Conservation (phyloP, 2,113 vertebrate genomes). For the Sula dactylatra region DNA sequence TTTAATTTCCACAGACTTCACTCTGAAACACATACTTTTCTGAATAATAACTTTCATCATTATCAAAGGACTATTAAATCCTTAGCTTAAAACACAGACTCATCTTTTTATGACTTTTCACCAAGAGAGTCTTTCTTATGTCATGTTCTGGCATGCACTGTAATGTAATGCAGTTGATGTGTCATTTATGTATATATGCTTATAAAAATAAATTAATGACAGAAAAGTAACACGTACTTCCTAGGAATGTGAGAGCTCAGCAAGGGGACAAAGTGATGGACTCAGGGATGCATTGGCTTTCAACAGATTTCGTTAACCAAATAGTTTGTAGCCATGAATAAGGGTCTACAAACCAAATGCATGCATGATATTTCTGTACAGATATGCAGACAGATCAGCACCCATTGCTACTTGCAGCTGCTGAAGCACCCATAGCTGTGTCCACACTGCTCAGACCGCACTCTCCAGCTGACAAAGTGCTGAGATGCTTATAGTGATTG, state of each 20-base stretch:
- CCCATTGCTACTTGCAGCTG: background rate
- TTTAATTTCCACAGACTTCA: slow-evolving; percentile 62
- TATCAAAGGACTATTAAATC: slow-evolving; percentile 24
- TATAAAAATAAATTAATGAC: background rate
- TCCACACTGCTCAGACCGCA: background rate
- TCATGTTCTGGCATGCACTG: background rate
- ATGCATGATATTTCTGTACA: background rate
- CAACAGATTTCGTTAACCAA: background rate
- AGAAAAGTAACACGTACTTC: background rate
- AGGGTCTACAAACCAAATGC: background rate
- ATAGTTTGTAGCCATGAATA: background rate
- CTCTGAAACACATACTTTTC: slow-evolving; percentile 44
- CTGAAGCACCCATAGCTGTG: background rate
- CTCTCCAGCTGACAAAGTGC: background rate
- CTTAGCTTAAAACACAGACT: background rate
- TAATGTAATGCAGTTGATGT: background rate
- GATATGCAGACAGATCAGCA: background rate
- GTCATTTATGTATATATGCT: background rate
- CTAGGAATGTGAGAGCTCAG: background rate
- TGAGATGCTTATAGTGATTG: background rate
- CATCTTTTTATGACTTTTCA: background rate
- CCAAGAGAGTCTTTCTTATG: background rate
- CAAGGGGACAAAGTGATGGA: background rate
- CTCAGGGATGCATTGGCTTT: background rate
- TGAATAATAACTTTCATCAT: slow-evolving; percentile 36